Percentiles rank a stretch among this genome's conserved stretches.
Evolutionary conservation across 2,797 vertebrate genomes (phyloP).

Genomic region (Oreortyx pictus): DNA sequence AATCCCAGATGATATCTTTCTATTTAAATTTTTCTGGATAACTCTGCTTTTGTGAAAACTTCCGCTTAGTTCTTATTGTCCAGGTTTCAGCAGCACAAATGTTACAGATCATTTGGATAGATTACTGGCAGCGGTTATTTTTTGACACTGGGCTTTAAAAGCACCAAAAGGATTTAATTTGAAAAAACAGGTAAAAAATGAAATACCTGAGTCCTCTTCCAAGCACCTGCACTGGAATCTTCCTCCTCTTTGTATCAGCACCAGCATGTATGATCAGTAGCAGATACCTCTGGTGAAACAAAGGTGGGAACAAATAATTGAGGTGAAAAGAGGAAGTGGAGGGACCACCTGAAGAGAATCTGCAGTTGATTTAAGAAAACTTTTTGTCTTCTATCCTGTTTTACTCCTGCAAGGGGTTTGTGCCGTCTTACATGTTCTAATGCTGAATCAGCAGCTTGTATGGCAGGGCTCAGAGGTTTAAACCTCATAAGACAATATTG

Average conservation of each 20-base stretch:
- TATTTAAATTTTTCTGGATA: background rate
- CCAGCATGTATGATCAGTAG: background rate
- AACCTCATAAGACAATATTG: background rate
- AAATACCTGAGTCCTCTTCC: background rate
- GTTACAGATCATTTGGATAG: background rate
- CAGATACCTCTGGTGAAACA: background rate
- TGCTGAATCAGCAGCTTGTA: background rate
- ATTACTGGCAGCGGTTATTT: background rate
- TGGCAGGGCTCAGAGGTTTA: background rate
- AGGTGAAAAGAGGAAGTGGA: background rate
- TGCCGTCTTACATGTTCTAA: background rate
- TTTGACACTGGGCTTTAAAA: background rate
- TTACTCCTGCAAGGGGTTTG: background rate
- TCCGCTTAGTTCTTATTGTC: background rate
- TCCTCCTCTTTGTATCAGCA: background rate
- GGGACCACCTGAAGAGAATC: background rate
- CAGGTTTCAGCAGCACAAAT: background rate
- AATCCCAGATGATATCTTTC: background rate
- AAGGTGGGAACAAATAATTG: background rate
- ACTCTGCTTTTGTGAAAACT: too few species aligned
- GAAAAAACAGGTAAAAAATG: background rate
- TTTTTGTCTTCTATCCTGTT: background rate
- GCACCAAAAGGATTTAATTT: background rate
- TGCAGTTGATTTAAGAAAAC: background rate
- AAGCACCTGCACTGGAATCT: background rate